Conservation (phyloP, 2,797 vertebrate genomes). For the Gymnoscopelus braueri region DNA sequence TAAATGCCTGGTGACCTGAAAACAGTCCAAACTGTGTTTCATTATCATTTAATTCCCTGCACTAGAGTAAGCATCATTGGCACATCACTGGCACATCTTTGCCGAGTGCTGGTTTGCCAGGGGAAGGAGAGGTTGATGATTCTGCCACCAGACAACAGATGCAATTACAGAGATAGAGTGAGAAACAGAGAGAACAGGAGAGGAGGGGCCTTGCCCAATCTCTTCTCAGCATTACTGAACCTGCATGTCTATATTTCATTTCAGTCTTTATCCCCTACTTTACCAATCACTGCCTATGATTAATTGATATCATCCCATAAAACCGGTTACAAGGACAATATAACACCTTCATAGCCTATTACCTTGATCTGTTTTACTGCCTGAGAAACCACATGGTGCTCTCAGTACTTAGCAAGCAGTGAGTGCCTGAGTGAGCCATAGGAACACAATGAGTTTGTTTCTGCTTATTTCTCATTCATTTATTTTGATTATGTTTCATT, state of each 20-base stretch:
- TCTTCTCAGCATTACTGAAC: too few relatives aligned
- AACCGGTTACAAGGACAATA: neutral
- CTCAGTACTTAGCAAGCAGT: too few relatives aligned
- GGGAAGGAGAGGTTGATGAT: neutral
- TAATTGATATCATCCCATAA: conserved; percentile 20
- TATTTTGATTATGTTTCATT: neutral
- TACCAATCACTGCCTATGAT: conserved; percentile 22
- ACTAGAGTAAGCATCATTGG: neutral
- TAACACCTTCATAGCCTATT: neutral
- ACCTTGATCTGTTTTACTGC: neutral
- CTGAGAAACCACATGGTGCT: neutral
- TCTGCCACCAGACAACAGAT: conserved; percentile 14
- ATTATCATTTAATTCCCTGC: neutral
- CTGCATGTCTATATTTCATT: too few relatives aligned
- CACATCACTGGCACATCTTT: conserved; percentile 1
- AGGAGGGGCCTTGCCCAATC: too few relatives aligned
- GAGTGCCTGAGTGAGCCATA: too few relatives aligned
- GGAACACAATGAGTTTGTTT: too few relatives aligned
- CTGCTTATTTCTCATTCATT: too few relatives aligned
- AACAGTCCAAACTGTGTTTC: neutral
- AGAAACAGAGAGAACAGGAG: too few relatives aligned
- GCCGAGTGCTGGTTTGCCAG: neutral
- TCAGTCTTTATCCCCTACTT: neutral
- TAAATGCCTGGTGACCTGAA: neutral
- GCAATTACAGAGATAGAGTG: conserved; percentile 10